Evolutionary conservation across 2,113 vertebrate genomes (phyloP).

Genomic region (Caracal caracal): DNA sequence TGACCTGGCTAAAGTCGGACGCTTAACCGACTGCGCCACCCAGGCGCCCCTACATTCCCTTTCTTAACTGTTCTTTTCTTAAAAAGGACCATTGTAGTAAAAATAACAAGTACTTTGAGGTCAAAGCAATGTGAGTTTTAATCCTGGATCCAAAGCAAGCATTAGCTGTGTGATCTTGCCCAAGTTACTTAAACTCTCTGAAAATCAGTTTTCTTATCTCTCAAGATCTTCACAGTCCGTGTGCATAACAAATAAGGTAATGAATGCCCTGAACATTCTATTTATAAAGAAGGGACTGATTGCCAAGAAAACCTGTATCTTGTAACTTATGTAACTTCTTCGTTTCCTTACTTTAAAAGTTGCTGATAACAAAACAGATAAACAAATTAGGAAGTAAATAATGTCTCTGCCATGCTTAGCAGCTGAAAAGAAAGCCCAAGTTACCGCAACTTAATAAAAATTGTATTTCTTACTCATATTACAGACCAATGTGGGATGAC

Average conservation of each 20-base stretch:
- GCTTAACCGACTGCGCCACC: too few relatives aligned
- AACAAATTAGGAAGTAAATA: not conserved
- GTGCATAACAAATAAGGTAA: not conserved
- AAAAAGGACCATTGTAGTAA: not conserved
- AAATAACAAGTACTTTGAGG: not conserved
- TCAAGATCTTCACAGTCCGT: not conserved
- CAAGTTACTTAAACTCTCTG: not conserved
- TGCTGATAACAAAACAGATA: not conserved
- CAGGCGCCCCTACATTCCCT: not conserved
- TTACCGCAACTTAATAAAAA: not conserved
- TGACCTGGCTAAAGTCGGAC: too few relatives aligned
- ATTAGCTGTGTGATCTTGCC: not conserved
- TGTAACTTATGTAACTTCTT: not conserved
- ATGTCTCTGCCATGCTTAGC: not conserved
- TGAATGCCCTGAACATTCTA: not conserved
- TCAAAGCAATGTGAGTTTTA: not conserved
- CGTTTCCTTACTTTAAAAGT: slow-evolving; percentile 3
- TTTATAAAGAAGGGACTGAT: not conserved
- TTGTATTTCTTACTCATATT: not conserved
- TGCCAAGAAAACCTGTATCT: not conserved
- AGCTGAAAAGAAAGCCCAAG: not conserved
- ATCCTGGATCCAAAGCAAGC: slow-evolving; percentile 22
- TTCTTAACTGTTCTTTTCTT: not conserved
- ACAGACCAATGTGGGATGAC: too few relatives aligned
- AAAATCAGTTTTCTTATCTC: not conserved